These are phyloP conservation scores for Coranthus polyacanthus DNA, from an alignment of 2,797 vertebrate genomes.

Conservation along the genomic window DNA sequence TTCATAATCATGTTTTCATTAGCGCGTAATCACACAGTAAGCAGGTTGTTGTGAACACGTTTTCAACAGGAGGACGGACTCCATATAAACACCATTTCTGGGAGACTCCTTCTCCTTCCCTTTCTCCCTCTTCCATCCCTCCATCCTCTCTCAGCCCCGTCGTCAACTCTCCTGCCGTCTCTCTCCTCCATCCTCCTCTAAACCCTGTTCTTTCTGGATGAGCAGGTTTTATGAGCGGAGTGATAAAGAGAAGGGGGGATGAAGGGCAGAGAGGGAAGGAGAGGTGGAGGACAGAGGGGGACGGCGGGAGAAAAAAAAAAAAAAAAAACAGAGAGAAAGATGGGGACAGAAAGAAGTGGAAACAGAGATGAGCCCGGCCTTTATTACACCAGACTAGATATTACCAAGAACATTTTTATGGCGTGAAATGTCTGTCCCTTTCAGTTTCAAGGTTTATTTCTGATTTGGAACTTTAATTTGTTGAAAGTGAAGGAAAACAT, in stretches of 20 bases:
- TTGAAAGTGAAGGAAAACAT: neutral
- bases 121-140: conserved; percentile 9
- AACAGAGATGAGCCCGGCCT: conserved; percentile 54
- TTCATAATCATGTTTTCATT: no score
- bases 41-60: no score
- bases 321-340: conserved; percentile 24
- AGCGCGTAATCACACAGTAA: no score
- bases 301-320: no score
- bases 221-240: conserved; percentile 78
- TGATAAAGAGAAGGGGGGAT: conserved; percentile 79
- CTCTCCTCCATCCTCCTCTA: conserved; percentile 68
- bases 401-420: conserved; percentile 55
- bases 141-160: conserved; percentile 2
- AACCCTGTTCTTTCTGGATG: conserved; percentile 80
- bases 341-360: conserved; percentile 41
- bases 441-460: conserved; percentile 50
- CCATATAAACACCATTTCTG: no score
- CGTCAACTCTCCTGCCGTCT: conserved; percentile 22
- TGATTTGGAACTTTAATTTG: conserved; percentile 36
- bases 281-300: conserved; percentile 73
- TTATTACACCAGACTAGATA: conserved; percentile 61
- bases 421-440: conserved; percentile 31
- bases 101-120: conserved; percentile 9
- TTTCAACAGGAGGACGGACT: no score
- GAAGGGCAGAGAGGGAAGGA: conserved; percentile 79